Conservation (phyloP, 2,113 vertebrate species). For the Rhea americana region DNA sequence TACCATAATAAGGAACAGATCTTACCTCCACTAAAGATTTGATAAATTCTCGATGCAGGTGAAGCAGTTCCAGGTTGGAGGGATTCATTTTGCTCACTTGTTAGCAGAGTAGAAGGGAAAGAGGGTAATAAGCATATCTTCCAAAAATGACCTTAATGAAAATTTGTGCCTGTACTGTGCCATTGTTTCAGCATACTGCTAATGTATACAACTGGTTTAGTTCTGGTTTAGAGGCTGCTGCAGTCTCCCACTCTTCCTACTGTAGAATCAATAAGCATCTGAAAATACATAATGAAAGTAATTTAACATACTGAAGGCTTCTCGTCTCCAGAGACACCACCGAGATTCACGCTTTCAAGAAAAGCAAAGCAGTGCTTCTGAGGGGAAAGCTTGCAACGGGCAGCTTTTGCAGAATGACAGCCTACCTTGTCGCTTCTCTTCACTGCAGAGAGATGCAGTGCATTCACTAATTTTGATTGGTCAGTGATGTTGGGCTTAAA, state of each 20-base stretch:
- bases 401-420: conserved; percentile 85
- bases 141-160: conserved; percentile 77
- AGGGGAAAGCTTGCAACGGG: conserved; percentile 76
- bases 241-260: conserved; percentile 79
- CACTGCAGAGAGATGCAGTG: conserved; percentile 98
- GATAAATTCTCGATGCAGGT: conserved; percentile 78
- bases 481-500: conserved; percentile 92
- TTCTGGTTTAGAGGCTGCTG: conserved; percentile 79
- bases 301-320: conserved; percentile 84
- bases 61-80: conserved; percentile 77
- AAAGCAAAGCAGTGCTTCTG: conserved; percentile 73
- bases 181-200: conserved; percentile 82
- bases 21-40: conserved; percentile 82
- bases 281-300: conserved; percentile 84
- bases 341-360: conserved; percentile 74
- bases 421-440: conserved; percentile 86
- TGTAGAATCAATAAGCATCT: conserved; percentile 82
- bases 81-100: conserved; percentile 82
- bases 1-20: conserved; percentile 75
- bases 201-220: conserved; percentile 74
- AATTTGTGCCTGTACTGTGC: conserved; percentile 77
- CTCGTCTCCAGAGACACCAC: conserved; percentile 79
- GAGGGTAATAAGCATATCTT: conserved; percentile 75
- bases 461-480: conserved; percentile 95
- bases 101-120: conserved; percentile 76